A percentile compares a stretch with the other conserved stretches of the same genome.
phyloP scores from a whole-genome alignment of 2,113 vertebrate genomes.

The Pholis gunnellus region DNA sequence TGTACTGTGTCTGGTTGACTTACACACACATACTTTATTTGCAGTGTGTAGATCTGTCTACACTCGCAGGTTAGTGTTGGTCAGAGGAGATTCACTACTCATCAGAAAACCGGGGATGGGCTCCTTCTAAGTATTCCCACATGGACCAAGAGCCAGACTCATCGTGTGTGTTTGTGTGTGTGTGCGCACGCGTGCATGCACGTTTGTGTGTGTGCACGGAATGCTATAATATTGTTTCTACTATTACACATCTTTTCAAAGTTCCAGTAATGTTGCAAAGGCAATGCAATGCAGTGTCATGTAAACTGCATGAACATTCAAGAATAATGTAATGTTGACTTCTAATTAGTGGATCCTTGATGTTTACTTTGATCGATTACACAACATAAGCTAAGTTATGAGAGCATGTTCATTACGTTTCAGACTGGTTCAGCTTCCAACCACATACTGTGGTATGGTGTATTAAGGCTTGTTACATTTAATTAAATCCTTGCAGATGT shows the following conservation, averaged over 20 bases:
- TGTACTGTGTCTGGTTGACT: constrained; percentile 1
- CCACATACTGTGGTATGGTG: not conserved
- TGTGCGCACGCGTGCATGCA: not conserved
- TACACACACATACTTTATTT: constrained; percentile 13
- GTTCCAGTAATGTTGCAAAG: not conserved
- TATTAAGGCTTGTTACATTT: not conserved
- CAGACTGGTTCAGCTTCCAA: not conserved
- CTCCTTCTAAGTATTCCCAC: constrained; percentile 42
- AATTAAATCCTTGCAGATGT: not conserved
- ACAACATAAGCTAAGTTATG: not conserved
- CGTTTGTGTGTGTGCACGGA: too few relatives aligned
- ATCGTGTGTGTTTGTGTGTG: not conserved
- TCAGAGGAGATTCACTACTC: constrained; percentile 56
- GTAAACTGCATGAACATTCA: not conserved
- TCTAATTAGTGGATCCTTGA: not conserved
- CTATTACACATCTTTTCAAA: not conserved
- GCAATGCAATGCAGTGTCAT: not conserved
- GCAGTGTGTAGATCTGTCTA: constrained; percentile 47
- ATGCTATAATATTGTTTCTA: not conserved
- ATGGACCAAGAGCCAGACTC: constrained; percentile 35
- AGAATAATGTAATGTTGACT: not conserved
- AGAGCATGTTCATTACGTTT: not conserved
- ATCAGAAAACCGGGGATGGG: constrained; percentile 40
- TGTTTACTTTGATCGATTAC: not conserved
- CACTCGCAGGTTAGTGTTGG: constrained; percentile 46